Evolutionary conservation across 1,140 invertebrate species (phyloP).

Genomic region (Orchestia grillus): DNA sequence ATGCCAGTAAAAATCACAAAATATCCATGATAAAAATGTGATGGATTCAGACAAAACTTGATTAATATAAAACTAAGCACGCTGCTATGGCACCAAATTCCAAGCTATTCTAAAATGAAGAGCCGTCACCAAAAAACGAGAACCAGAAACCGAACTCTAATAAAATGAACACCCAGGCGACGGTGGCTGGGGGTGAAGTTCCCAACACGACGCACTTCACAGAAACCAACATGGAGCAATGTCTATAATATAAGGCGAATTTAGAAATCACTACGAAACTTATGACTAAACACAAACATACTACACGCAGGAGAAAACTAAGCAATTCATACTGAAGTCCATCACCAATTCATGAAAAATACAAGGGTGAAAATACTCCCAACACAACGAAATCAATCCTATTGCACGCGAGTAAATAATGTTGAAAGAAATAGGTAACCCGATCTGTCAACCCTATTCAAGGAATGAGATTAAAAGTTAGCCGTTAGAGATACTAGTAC

Average conservation of each 20-base stretch:
- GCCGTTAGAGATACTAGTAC: not conserved
- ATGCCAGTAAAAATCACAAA: not conserved
- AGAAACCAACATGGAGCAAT: not conserved
- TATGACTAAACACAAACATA: not conserved
- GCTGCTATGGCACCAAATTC: not conserved
- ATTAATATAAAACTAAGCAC: not conserved
- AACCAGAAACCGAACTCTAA: not conserved
- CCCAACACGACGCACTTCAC: not conserved
- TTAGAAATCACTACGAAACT: not conserved
- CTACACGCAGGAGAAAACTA: not conserved
- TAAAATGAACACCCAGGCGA: not conserved
- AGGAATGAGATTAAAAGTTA: not conserved
- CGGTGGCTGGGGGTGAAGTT: too few relatives aligned
- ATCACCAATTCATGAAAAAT: not conserved
- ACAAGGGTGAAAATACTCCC: not conserved
- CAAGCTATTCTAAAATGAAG: not conserved
- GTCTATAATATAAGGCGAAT: not conserved
- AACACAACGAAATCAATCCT: not conserved
- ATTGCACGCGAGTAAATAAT: not conserved
- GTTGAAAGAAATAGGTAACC: not conserved
- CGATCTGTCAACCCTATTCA: not conserved
- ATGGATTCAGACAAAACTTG: not conserved
- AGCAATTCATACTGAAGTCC: not conserved
- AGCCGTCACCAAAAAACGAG: not conserved
- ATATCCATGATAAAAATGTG: too few relatives aligned